Evolutionary conservation across 2,797 vertebrate genomes (phyloP), one percentile per base, ranked within the genome.

Genomic region (Enteromius fasciolatus): DNA sequence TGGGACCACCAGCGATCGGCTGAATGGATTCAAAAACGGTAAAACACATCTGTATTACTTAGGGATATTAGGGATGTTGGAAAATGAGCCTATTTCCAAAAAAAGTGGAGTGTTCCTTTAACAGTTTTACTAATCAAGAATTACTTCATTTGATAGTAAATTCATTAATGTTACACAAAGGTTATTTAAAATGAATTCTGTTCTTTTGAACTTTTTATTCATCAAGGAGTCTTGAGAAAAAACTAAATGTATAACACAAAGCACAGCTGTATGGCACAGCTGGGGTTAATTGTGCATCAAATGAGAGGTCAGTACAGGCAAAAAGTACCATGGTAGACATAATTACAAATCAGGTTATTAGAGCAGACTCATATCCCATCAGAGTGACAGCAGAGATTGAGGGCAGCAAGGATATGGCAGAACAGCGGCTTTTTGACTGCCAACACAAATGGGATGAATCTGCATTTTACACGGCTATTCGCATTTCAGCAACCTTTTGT

Each of bases 271-370:
- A n/a, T n/a, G n/a, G 31, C 8, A 66, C 4, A 14, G 28, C 12
- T 48, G 20, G 0, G 57, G 11, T 59, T 59, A 59, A 77, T 33
- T 77, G 25, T 64, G 18, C 31, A 41, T 54, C 36, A 33, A 41
- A 17, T 52, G 25, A 33, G 52, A 61, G 11, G 44, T 39, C 76
- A 66, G 23, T 18, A 4, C 18, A 64, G 2, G 5, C 25, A 18
- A 59, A 77, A 23, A 39, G 25, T 15, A 39, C 54, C 5, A n/a
- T 33, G 25, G 41, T 59, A 25, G 15, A 64, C 76, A n/a, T 61
- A 10, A 75, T 75, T 82, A 78, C 41, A 75, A 85, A 75, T 61
- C 25, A 61, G 80, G 52, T 57, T 54, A 44, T 57, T 63, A 70
- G 33, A 76, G 39, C 59, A 74, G 46, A 69, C 33, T 82, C 28